A percentile compares a stretch with the other conserved stretches of the same genome.
phyloP scores from a whole-genome alignment of 2,888 invertebrate genomes.

The Harmothoe impar region DNA sequence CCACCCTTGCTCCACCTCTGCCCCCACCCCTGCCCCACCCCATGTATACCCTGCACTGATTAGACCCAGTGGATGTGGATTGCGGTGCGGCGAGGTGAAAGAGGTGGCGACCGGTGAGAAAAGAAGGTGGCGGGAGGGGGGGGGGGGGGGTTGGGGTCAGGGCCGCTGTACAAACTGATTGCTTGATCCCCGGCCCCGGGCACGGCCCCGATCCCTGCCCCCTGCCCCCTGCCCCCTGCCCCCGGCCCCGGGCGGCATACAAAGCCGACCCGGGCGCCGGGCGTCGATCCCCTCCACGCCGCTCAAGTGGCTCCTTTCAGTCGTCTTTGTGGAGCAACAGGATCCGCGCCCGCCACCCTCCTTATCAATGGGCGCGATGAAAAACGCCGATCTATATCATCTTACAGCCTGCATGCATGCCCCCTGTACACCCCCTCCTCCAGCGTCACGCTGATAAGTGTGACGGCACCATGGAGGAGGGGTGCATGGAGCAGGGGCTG shows the following conservation, averaged over 20 bases:
- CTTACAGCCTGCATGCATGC: no score
- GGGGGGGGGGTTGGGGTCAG: background rate
- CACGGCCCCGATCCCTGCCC: background rate
- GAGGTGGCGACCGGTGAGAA: slow-evolving; percentile 41
- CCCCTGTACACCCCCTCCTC: background rate
- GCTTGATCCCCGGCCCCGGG: slow-evolving; percentile 43
- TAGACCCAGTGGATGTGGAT: background rate
- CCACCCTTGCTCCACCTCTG: no score
- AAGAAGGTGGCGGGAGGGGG: background rate
- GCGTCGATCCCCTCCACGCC: slow-evolving; percentile 13
- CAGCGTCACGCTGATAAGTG: slow-evolving; percentile 18
- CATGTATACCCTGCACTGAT: slow-evolving; percentile 42
- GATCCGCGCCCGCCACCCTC: slow-evolving; percentile 6
- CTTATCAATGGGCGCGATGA: slow-evolving; percentile 51
- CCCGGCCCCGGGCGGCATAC: slow-evolving; percentile 1
- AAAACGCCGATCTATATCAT: slow-evolving; percentile 59
- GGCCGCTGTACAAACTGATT: slow-evolving; percentile 49
- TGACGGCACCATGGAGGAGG: background rate
- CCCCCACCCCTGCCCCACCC: background rate
- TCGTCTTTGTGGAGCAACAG: slow-evolving; percentile 52
- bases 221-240: slow-evolving; percentile 20
- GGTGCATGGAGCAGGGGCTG: background rate
- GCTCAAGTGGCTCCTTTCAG: slow-evolving; percentile 49
- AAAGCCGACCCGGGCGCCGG: slow-evolving; percentile 2
- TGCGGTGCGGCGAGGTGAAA: slow-evolving; percentile 26